Conservation (phyloP, 2,797 vertebrate genomes). For the Leptoclinus maculatus region DNA sequence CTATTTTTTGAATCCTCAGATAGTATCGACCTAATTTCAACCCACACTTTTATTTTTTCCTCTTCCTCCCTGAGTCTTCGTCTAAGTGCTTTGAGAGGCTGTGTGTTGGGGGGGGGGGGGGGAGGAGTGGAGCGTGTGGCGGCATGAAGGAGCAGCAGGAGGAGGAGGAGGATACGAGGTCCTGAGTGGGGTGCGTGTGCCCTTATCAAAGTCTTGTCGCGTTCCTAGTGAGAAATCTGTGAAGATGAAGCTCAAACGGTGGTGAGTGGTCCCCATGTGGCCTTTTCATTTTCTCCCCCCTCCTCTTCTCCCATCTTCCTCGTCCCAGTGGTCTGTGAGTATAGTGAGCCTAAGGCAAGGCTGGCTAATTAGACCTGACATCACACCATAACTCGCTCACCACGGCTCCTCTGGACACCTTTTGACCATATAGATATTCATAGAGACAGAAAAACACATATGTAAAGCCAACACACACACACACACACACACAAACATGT, state of each 20-base stretch:
- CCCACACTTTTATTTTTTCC: conserved; percentile 5
- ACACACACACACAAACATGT: not conserved
- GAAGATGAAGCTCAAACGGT: conserved; percentile 57
- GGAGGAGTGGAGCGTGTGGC: conserved; percentile 15
- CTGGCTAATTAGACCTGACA: conserved; percentile 83
- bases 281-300: conserved; percentile 52
- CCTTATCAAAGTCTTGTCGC: conserved; percentile 73
- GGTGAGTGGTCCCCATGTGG: conserved; percentile 60
- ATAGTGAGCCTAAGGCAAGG: conserved; percentile 75
- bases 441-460: conserved; percentile 25
- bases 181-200: conserved; percentile 53
- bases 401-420: conserved; percentile 48
- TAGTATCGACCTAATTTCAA: conserved; percentile 29
- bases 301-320: conserved; percentile 41
- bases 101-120: conserved; percentile 16
- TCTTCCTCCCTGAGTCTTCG: conserved; percentile 4
- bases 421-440: conserved; percentile 50
- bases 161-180: conserved; percentile 45
- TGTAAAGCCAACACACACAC: not conserved
- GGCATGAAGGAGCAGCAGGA: conserved; percentile 48
- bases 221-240: conserved; percentile 39
- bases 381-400: conserved; percentile 70
- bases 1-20: conserved; percentile 6
- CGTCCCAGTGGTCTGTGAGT: conserved; percentile 70
- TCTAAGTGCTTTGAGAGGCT: conserved; percentile 39